phyloP scores from a whole-genome alignment of 1,140 invertebrate species.

The Zaprionus ghesquierei region DNA sequence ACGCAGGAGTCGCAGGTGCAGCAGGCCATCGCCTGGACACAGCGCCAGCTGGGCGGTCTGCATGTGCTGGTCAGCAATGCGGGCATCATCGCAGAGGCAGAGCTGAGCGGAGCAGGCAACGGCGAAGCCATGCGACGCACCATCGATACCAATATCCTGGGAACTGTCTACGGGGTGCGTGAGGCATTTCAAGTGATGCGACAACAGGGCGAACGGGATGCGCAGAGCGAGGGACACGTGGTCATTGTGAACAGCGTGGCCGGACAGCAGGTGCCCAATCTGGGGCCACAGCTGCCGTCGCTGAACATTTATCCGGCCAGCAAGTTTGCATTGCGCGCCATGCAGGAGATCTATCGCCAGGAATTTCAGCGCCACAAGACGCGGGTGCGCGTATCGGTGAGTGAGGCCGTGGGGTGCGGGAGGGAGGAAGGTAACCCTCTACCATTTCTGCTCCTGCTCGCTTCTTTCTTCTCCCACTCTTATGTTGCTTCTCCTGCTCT shows the following conservation, averaged over 20 bases:
- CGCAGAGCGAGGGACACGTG: constrained; percentile 86
- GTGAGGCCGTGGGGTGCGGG: constrained; percentile 7
- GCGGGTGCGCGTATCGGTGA: constrained; percentile 86
- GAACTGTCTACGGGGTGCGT: constrained; percentile 86
- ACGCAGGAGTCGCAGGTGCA: constrained; percentile 86
- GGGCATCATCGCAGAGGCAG: constrained; percentile 84
- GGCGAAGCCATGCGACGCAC: constrained; percentile 73
- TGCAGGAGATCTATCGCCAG: constrained; percentile 85
- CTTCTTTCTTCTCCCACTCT: neutral
- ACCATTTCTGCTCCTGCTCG: too few relatives aligned
- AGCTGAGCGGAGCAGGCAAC: constrained; percentile 83
- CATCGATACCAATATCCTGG: constrained; percentile 88
- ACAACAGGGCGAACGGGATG: constrained; percentile 83
- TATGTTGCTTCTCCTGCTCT: neutral
- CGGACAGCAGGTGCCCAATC: constrained; percentile 76
- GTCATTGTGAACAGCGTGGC: constrained; percentile 76
- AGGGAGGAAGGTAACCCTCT: neutral
- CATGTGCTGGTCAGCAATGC: constrained; percentile 91
- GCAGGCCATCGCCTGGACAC: constrained; percentile 86
- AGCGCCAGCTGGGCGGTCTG: constrained; percentile 85
- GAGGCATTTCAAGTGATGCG: constrained; percentile 88
- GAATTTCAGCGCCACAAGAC: constrained; percentile 80
- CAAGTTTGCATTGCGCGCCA: constrained; percentile 85
- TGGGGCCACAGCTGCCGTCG: constrained; percentile 69
- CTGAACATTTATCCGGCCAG: constrained; percentile 85